These are phyloP conservation scores for Ametastegia equiseti DNA, from an alignment of 2,888 invertebrate genomes.

Conservation along the genomic window DNA sequence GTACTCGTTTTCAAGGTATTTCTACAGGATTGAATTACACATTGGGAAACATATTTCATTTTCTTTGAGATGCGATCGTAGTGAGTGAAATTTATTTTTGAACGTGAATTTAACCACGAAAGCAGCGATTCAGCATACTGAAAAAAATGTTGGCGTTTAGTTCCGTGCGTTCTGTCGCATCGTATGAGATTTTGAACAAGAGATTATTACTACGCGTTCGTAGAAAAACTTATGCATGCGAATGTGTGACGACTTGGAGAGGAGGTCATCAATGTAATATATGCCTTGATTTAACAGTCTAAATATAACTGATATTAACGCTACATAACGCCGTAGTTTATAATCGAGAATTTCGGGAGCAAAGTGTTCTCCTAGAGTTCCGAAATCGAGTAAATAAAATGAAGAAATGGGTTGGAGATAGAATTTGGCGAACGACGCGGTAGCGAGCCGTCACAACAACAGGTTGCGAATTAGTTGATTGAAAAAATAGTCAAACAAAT, in stretches of 20 bases:
- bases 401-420: background rate
- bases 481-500: background rate
- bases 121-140: background rate
- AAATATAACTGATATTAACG: background rate
- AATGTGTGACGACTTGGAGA: background rate
- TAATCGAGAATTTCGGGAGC: background rate
- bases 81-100: background rate
- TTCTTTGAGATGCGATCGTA: background rate
- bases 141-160: background rate
- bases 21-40: background rate
- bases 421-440: background rate
- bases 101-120: background rate
- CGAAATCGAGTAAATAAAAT: background rate
- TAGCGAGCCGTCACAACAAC: slow-evolving; percentile 29
- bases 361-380: background rate
- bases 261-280: background rate
- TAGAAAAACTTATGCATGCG: background rate
- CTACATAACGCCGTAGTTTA: background rate
- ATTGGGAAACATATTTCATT: background rate
- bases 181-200: background rate
- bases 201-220: background rate
- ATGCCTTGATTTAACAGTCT: background rate
- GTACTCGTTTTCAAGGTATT: background rate
- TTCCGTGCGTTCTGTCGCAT: background rate
- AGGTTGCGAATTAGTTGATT: slow-evolving; percentile 16